Base-by-base conservation (phyloP, 1,140 invertebrate genomes). In the Venustaconcha ellipsiformis region DNA sequence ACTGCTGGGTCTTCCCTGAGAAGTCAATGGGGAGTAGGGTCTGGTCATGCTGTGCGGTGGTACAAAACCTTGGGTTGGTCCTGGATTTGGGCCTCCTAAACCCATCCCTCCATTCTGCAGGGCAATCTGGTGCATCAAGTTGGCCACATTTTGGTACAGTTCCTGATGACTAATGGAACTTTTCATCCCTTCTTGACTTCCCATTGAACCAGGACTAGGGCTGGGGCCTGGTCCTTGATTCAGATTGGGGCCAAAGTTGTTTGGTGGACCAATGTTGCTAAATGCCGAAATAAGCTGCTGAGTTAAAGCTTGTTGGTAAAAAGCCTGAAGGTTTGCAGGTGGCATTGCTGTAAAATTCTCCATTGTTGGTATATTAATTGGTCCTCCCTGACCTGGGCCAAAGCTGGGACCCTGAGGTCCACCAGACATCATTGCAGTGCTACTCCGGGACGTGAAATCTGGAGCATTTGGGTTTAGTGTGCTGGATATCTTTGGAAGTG, bases 401-500 rank as follows among this genome's bases (percentile, higher is more conserved):
- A 60, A 55, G 58, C 23, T 56, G 13, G 56, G 20, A 62, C 65
- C 63, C 56, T 60, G 64, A 67, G 66, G 66, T 76, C 72, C n/a
- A 70, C 18, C 70, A 73, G 74, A 23, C 58, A 58, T 58, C 20
- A 56, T 57, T 69, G 74, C 37, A 69, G 58, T 56, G 76, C 37
- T 48, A n/a, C 56, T 78, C n/a, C 76, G 67, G 57, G 78, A 79
- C 26, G 76, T 80, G 86, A 96, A 97, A 89, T 96, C 95, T 3
- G 95, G 95, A 23, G 96, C 95, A 83, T 95, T 93, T 1, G 95
- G 95, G 91, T 97, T 97, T 67, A 97, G 91, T 67, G 95, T 92
- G 57, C 95, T 96, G 75, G 91, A 89, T 55, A 92, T 89, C 67
- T 89, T 87, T 13, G 89, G 88, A 66, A 89, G 80, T 18, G 87